phyloP scores from a whole-genome alignment of 2,113 vertebrate genomes.

The Hippocampus comes region DNA sequence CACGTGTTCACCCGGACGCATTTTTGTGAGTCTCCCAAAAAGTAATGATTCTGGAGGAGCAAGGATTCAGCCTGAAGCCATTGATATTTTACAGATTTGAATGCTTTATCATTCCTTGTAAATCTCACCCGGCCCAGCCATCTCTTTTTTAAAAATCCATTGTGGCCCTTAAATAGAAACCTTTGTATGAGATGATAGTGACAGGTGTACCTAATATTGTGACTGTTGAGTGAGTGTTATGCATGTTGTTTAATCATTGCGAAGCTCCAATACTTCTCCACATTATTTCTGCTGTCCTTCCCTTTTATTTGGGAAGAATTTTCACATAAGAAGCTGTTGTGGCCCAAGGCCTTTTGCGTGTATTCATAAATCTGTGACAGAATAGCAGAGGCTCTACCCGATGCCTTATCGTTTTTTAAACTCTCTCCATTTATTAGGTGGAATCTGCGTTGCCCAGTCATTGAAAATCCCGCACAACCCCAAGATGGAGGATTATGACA shows the following conservation, averaged over 20 bases:
- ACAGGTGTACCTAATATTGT: background rate
- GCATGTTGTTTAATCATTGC: constrained; percentile 11
- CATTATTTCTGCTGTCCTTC: constrained; percentile 22
- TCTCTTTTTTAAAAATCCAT: background rate
- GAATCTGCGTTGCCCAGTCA: constrained; percentile 92
- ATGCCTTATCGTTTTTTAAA: constrained; percentile 45
- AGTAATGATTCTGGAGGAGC: no score
- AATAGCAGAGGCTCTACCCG: constrained; percentile 35
- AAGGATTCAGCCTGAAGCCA: no score
- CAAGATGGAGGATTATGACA: constrained; percentile 86
- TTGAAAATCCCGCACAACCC: constrained; percentile 89
- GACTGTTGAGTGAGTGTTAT: background rate
- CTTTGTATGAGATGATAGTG: background rate
- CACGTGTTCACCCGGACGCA: no score
- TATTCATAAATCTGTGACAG: constrained; percentile 6
- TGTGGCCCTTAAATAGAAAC: background rate
- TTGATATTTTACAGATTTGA: no score
- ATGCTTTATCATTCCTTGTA: background rate
- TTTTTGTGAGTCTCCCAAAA: no score
- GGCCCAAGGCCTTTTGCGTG: constrained; percentile 32
- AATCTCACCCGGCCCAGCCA: no score
- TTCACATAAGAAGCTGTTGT: constrained; percentile 16
- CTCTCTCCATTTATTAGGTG: constrained; percentile 70
- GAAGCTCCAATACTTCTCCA: constrained; percentile 18
- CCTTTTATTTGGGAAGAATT: constrained; percentile 26